Percentiles rank a stretch among this genome's conserved stretches.
These are phyloP conservation scores for Yponomeuta cagnagella DNA, from an alignment of 2,888 invertebrate genomes.

Conservation along the genomic window DNA sequence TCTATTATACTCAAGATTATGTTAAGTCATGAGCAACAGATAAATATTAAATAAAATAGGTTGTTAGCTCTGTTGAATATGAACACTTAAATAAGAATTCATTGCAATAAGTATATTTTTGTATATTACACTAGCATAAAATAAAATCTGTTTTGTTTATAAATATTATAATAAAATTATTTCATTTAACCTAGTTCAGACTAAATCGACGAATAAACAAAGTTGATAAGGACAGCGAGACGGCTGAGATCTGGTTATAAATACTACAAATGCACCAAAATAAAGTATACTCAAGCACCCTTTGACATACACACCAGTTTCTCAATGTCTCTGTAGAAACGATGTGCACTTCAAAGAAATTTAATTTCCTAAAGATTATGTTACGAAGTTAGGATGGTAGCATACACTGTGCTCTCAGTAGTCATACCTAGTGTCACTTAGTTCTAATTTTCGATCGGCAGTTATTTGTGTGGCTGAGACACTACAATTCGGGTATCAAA, in stretches of 20 bases:
- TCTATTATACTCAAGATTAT: neutral
- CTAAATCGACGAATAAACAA: constrained; percentile 11
- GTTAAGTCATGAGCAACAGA: constrained; percentile 10
- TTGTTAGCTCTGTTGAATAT: constrained; percentile 6
- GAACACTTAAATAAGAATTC: constrained; percentile 30
- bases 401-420: neutral
- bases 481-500: constrained; percentile 10
- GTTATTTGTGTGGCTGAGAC: neutral
- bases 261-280: constrained; percentile 15
- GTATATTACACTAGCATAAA: constrained; percentile 55
- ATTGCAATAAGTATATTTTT: constrained; percentile 62
- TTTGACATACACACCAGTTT: neutral
- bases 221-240: constrained; percentile 20
- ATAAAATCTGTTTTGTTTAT: constrained; percentile 46
- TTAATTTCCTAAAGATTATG: neutral
- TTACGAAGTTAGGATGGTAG: neutral
- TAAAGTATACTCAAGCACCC: neutral
- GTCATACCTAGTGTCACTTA: neutral
- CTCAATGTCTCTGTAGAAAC: too few species aligned
- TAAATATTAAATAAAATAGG: neutral
- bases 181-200: constrained; percentile 16
- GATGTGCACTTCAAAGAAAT: neutral
- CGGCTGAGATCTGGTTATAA: constrained; percentile 38
- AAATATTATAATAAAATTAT: constrained; percentile 43
- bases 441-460: neutral